These are phyloP conservation scores for Dolichoris vasculosae DNA, from an alignment of 1,140 invertebrate genomes.

Conservation along the genomic window DNA sequence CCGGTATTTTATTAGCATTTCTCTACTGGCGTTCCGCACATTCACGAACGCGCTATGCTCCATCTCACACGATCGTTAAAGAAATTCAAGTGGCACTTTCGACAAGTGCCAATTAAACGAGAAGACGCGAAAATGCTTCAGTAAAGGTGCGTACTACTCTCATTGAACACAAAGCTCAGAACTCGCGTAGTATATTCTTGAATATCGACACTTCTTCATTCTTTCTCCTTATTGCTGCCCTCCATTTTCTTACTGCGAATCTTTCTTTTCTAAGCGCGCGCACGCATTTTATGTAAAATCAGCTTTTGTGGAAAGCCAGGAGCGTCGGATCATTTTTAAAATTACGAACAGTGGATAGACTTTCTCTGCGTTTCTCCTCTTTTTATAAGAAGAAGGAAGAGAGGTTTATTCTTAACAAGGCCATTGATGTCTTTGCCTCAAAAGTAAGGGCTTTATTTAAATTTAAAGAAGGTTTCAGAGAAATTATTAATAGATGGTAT, in stretches of 20 bases:
- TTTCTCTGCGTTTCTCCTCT: background rate
- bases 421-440: constrained; percentile 13
- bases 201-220: constrained; percentile 8
- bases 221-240: background rate
- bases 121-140: constrained; percentile 34
- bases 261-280: background rate
- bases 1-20: constrained; percentile 25
- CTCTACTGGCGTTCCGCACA: background rate
- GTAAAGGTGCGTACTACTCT: background rate
- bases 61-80: constrained; percentile 34
- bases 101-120: constrained; percentile 49
- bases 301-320: constrained; percentile 22
- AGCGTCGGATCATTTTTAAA: constrained; percentile 34
- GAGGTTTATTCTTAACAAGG: constrained; percentile 40
- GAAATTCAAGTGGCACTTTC: constrained; percentile 48
- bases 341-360: constrained; percentile 23
- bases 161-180: constrained; percentile 8
- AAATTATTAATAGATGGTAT: no score
- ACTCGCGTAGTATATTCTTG: background rate
- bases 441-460: constrained; percentile 32
- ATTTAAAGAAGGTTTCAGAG: background rate
- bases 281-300: constrained; percentile 43
- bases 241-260: background rate
- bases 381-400: background rate
- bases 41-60: background rate